phyloP scores from a whole-genome alignment of 2,797 vertebrate genomes.

The Myotis planiceps region DNA sequence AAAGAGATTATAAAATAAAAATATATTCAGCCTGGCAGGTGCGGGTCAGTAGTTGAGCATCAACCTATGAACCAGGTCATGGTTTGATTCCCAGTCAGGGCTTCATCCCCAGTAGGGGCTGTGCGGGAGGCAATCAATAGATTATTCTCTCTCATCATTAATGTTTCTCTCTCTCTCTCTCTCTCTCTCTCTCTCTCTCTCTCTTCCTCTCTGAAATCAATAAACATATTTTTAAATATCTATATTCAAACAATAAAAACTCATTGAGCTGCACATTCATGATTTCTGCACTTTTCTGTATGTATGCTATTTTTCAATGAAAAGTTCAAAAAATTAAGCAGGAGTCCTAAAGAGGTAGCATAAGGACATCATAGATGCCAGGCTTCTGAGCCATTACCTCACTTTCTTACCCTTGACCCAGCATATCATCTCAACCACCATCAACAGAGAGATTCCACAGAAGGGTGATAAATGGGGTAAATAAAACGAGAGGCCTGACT shows the following conservation, averaged over 20 bases:
- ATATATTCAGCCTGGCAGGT: no score
- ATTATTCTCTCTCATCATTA: no score
- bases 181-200: no score
- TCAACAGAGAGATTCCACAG: neutral
- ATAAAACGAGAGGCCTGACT: neutral
- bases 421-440: neutral
- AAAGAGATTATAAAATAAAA: neutral
- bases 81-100: no score
- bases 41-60: no score
- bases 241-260: neutral
- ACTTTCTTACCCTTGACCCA: neutral
- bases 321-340: conserved; percentile 2
- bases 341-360: neutral
- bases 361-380: neutral
- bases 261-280: neutral
- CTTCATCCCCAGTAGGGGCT: no score
- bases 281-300: neutral
- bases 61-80: no score
- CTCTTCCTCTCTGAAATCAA: no score
- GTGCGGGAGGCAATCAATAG: no score
- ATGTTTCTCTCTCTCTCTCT: no score
- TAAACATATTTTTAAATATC: neutral
- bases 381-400: neutral
- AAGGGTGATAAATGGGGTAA: neutral
- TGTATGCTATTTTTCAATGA: neutral